Conservation (phyloP, 2,888 invertebrate genomes). For the Mimas tiliae region DNA sequence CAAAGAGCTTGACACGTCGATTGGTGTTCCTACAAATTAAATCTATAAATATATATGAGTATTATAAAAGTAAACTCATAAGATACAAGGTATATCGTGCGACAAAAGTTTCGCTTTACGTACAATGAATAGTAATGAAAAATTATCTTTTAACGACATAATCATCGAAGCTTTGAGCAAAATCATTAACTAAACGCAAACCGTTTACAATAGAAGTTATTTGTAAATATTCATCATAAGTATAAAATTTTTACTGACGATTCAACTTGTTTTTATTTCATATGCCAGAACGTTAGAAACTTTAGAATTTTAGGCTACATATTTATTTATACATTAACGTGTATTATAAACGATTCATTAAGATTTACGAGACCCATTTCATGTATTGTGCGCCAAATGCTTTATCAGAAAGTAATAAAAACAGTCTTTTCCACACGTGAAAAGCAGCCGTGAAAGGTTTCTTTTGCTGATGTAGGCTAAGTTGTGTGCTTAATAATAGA, state of each 20-base stretch:
- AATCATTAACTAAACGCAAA: constrained; percentile 52
- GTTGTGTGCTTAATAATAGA: neutral
- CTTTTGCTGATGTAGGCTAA: constrained; percentile 5
- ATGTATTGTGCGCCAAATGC: constrained; percentile 36
- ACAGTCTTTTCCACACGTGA: constrained; percentile 3
- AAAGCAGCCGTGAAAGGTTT: neutral
- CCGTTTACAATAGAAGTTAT: constrained; percentile 44
- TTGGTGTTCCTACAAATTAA: constrained; percentile 76
- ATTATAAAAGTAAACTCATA: constrained; percentile 57
- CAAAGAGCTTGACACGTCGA: constrained; percentile 63
- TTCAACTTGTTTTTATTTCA: constrained; percentile 52
- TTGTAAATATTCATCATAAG: constrained; percentile 57
- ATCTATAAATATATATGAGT: constrained; percentile 64
- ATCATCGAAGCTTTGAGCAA: constrained; percentile 70
- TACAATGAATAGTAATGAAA: constrained; percentile 41
- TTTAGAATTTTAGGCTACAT: constrained; percentile 64
- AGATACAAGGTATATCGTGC: constrained; percentile 37
- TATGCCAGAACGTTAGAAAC: constrained; percentile 58
- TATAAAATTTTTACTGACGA: constrained; percentile 70
- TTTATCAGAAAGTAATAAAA: constrained; percentile 5
- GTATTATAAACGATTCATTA: constrained; percentile 47
- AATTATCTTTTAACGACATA: constrained; percentile 36
- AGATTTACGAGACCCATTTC: constrained; percentile 52
- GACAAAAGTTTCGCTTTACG: constrained; percentile 44
- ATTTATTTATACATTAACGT: constrained; percentile 59